Conservation (phyloP, 92 coral and sea anemone species). For the Micromussa lordhowensis region DNA sequence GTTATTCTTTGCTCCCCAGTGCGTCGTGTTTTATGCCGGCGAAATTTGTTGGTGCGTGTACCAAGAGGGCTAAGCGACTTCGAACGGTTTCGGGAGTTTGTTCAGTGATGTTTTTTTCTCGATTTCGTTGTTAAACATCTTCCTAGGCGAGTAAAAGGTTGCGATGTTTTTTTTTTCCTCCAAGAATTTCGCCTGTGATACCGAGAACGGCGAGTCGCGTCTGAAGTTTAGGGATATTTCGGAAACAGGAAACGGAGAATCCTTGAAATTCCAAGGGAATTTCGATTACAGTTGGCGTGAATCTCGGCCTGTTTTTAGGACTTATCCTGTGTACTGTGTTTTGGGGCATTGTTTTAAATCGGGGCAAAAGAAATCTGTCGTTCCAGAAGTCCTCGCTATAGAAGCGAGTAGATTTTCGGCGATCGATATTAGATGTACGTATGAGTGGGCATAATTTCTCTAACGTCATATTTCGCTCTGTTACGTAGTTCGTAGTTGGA, state of each 20-base stretch:
- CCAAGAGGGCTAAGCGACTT: slow-evolving; percentile 6
- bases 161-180: neutral
- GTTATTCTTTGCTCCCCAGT: slow-evolving; percentile 17
- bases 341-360: neutral
- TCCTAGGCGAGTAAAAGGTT: neutral
- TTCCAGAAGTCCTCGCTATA: neutral
- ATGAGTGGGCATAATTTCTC: slow-evolving; percentile 23
- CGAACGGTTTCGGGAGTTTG: slow-evolving; percentile 4
- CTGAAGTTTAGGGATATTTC: slow-evolving; percentile 34
- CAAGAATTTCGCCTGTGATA: slow-evolving; percentile 16
- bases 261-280: slow-evolving; percentile 57
- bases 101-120: neutral
- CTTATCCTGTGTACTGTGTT: neutral
- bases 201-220: neutral
- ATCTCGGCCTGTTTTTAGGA: neutral
- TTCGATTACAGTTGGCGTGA: slow-evolving; percentile 27
- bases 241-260: slow-evolving; percentile 54
- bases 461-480: slow-evolving; percentile 29
- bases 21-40: slow-evolving; percentile 47
- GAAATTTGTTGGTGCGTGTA: slow-evolving; percentile 47
- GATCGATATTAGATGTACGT: neutral
- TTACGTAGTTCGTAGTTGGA: neutral
- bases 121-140: neutral
- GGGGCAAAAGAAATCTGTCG: neutral
- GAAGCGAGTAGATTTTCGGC: slow-evolving; percentile 5